phyloP scores from a whole-genome alignment of 2,797 vertebrate genomes.

The Pelodytes ibericus region DNA sequence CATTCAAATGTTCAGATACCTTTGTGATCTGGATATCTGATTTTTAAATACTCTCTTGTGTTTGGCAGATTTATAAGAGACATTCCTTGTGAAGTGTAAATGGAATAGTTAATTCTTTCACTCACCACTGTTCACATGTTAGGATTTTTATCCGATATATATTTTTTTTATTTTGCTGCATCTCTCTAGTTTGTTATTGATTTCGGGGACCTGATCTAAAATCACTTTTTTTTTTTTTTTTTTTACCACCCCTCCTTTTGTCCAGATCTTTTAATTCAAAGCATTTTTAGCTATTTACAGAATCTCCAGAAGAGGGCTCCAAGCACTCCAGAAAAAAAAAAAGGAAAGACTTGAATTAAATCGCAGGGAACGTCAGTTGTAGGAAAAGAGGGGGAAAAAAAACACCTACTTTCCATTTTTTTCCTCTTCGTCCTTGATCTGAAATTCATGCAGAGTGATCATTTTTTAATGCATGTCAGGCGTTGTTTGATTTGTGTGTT shows the following conservation, averaged over 20 bases:
- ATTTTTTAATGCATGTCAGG: conserved; percentile 44
- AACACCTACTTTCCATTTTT: conserved; percentile 1
- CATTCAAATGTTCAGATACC: conserved; percentile 19
- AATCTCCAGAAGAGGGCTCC: conserved; percentile 82
- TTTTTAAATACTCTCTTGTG: not conserved
- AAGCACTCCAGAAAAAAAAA: conserved; percentile 69
- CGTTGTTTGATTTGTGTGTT: conserved; percentile 45
- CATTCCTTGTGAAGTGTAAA: too few species aligned
- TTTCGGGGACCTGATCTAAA: too few species aligned
- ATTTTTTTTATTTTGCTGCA: too few species aligned
- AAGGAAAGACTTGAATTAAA: conserved; percentile 8
- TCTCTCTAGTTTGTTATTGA: too few species aligned
- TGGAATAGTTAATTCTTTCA: too few species aligned
- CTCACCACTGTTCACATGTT: too few species aligned
- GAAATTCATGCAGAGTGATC: conserved; percentile 29
- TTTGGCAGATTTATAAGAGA: not conserved
- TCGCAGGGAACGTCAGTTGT: conserved; percentile 15
- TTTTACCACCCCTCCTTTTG: too few species aligned
- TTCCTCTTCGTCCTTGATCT: conserved; percentile 31
- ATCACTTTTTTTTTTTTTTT: too few species aligned
- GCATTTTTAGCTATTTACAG: conserved; percentile 31
- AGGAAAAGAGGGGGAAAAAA: not conserved
- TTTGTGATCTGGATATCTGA: conserved; percentile 13
- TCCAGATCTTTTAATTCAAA: not conserved
- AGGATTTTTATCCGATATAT: too few species aligned